These are phyloP conservation scores for Drosophila sp. DNA, from an alignment of 1,140 invertebrate species.

Conservation along the genomic window DNA sequence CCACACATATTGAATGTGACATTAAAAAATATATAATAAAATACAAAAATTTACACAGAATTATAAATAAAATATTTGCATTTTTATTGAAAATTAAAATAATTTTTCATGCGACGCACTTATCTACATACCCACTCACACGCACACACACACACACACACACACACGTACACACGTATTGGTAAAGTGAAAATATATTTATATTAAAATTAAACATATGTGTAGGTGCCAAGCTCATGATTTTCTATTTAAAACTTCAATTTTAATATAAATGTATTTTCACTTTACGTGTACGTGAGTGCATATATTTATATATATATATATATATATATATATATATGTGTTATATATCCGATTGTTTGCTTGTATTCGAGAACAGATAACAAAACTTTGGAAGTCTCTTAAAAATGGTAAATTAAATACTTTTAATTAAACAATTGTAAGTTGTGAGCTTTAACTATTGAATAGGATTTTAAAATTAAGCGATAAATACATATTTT, in stretches of 20 bases:
- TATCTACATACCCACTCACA: background rate
- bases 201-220: constrained; percentile 38
- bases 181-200: constrained; percentile 17
- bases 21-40: constrained; percentile 18
- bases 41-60: constrained; percentile 20
- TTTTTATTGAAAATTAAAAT: constrained; percentile 60
- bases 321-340: too few species aligned
- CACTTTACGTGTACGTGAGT: constrained; percentile 1
- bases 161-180: constrained; percentile 12
- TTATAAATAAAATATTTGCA: constrained; percentile 57
- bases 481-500: too few species aligned
- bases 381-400: too few species aligned
- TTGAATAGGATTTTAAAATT: too few species aligned
- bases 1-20: constrained; percentile 33
- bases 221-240: too few species aligned
- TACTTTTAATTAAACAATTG: too few species aligned
- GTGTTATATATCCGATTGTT: too few species aligned
- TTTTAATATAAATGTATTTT: constrained; percentile 34
- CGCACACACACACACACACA: constrained; percentile 7
- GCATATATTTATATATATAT: too few species aligned
- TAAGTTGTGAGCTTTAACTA: too few species aligned
- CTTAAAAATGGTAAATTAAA: too few species aligned
- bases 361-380: too few species aligned
- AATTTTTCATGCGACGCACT: constrained; percentile 33
- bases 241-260: constrained; percentile 37